phyloP scores from a whole-genome alignment of 1,140 invertebrate genomes.

The Drosophila funebris region DNA sequence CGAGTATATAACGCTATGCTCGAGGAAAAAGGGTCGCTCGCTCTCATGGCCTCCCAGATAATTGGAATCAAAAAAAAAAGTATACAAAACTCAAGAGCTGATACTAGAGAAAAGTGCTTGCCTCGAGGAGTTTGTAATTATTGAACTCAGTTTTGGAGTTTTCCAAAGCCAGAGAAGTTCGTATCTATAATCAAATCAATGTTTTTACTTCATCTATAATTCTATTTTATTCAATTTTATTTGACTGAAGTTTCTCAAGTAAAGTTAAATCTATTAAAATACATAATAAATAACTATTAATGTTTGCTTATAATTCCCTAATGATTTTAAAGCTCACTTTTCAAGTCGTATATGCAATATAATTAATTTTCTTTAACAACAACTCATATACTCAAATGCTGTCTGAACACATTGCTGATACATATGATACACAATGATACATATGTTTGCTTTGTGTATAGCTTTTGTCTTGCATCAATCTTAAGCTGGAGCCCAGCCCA shows the following conservation, averaged over 20 bases:
- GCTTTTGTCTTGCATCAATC: conserved; percentile 31
- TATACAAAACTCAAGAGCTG: neutral
- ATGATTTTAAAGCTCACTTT: neutral
- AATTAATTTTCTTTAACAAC: neutral
- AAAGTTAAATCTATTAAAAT: too few species aligned
- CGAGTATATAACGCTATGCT: conserved; percentile 20
- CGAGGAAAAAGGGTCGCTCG: conserved; percentile 13
- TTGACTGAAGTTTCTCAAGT: too few species aligned
- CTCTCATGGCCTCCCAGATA: conserved; percentile 6
- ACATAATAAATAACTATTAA: too few species aligned
- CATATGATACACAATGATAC: neutral
- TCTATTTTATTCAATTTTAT: too few species aligned
- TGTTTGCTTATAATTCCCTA: neutral
- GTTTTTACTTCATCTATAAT: too few species aligned
- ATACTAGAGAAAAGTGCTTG: neutral
- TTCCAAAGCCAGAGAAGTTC: too few species aligned
- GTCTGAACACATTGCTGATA: neutral
- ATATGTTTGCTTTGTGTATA: conserved; percentile 26
- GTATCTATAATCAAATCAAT: too few species aligned
- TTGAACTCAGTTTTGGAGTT: neutral
- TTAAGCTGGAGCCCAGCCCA: conserved; percentile 27
- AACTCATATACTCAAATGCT: neutral
- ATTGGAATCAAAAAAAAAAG: conserved; percentile 5
- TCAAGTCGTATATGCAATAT: neutral
- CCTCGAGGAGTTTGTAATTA: neutral